Conservation (phyloP, 2,113 vertebrate species). For the Pachypanchax playfairii region DNA sequence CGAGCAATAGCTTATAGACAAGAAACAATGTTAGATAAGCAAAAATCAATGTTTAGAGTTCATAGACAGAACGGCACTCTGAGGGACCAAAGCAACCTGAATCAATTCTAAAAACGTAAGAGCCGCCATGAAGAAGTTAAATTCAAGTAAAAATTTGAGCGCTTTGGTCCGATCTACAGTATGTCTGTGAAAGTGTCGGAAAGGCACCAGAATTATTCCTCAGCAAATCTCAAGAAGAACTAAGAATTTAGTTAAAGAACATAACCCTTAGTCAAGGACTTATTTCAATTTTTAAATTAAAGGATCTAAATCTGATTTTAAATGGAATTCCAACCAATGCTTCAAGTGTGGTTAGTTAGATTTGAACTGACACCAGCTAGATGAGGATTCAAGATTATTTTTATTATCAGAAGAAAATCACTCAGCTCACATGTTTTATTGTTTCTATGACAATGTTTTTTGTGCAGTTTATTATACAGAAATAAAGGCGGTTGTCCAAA, state of each 20-base stretch:
- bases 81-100: constrained; percentile 7
- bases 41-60: constrained; percentile 29
- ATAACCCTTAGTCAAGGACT: background rate
- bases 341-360: background rate
- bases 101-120: constrained; percentile 25
- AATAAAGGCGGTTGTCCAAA: too few relatives aligned
- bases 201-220: background rate
- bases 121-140: background rate
- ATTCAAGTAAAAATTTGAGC: constrained; percentile 9
- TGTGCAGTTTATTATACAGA: too few relatives aligned
- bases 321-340: background rate
- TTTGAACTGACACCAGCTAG: background rate
- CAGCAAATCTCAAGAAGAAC: constrained; percentile 2
- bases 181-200: background rate
- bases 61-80: constrained; percentile 12
- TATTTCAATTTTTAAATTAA: background rate
- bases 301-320: background rate
- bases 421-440: too few relatives aligned
- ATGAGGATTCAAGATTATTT: too few relatives aligned
- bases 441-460: too few relatives aligned
- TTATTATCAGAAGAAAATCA: too few relatives aligned
- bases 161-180: background rate
- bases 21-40: constrained; percentile 25
- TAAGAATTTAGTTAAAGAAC: background rate
- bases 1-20: constrained; percentile 45